A percentile compares a stretch with the other conserved stretches of the same genome.
Evolutionary conservation across 2,888 invertebrate genomes (phyloP).

Genomic region (Argyresthia goedartella): DNA sequence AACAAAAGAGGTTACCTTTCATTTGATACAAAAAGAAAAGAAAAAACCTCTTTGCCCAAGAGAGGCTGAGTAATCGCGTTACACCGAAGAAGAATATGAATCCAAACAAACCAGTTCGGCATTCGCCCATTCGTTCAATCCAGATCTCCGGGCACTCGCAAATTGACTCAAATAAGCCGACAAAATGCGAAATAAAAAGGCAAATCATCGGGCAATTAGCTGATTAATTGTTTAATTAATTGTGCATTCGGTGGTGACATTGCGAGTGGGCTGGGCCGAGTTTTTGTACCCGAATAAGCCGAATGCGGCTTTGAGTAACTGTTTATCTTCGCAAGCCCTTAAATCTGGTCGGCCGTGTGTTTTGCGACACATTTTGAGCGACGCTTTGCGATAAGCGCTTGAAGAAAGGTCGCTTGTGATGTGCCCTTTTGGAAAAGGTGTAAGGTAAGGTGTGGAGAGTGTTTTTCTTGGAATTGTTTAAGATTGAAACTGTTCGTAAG

Average conservation of each 20-base stretch:
- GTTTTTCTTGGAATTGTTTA: too few species aligned
- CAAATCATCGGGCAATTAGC: slow-evolving; percentile 62
- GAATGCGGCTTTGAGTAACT: neutral
- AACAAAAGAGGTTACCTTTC: too few species aligned
- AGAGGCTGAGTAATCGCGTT: too few species aligned
- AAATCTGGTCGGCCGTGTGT: too few species aligned
- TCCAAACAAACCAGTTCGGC: neutral
- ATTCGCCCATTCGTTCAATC: slow-evolving; percentile 16
- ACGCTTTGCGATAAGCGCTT: neutral
- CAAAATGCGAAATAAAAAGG: slow-evolving; percentile 39
- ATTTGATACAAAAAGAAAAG: too few species aligned
- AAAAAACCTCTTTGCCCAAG: too few species aligned
- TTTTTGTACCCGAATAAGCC: slow-evolving; percentile 14
- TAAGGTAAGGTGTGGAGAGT: too few species aligned
- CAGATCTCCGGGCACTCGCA: slow-evolving; percentile 30
- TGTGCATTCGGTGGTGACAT: slow-evolving; percentile 37
- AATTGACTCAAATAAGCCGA: slow-evolving; percentile 43
- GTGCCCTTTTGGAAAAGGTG: too few species aligned
- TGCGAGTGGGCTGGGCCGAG: slow-evolving; percentile 23
- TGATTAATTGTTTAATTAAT: slow-evolving; percentile 72
- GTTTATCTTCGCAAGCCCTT: neutral
- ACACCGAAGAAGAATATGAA: too few species aligned
- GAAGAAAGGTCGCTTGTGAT: too few species aligned
- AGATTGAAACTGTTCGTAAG: too few species aligned
- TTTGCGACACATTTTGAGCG: neutral